Evolutionary conservation across 2,888 invertebrate genomes (phyloP), one percentile per base, ranked within the genome.

Genomic region (Seladonia tumulorum): DNA sequence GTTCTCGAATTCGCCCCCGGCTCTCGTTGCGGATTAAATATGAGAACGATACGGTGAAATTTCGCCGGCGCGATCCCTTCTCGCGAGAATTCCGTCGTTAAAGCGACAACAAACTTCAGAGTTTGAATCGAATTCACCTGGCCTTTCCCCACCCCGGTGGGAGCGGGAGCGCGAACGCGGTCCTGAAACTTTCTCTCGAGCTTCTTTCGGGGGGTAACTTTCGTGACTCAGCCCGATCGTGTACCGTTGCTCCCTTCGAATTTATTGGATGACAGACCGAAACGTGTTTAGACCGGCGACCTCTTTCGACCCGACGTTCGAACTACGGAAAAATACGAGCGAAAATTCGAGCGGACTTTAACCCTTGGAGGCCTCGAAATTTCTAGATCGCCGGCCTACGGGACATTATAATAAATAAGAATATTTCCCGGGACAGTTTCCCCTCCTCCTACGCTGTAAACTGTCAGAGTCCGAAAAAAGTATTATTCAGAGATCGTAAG

Each of bases 41-140:
- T 71, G 76, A 18, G 77, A 76, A 53, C 75, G 75, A 79, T 60
- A 70, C 60, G 53, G 22, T n/a, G 60, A 76, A 81, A 81, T 76
- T 76, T 76, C 66, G 45, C 74, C 16, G 39, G n/a, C n/a, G 25
- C 74, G 60, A 81, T 71, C 57, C 70, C 45, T n/a, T 45, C 76
- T 49, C 53, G 53, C 45, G 79, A 85, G 75, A 79, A 76, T 53
- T 71, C 53, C 68, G 35, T 77, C 73, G 81, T 85, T 76, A 76
- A 79, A 73, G 70, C 86, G 70, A 42, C 82, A 47, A 71, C 70
- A 25, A 82, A 74, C 68, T 68, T 76, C n/a, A 8, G 25, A 79
- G 78, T 79, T 82, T 22, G 82, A 86, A 80, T 82, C 86, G 79
- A 87, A 82, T 86, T 87, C 83, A 86, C 76, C 71, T 76, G 71